Conservation (phyloP, 2,113 vertebrate genomes). For the Lipophrys pholis region DNA sequence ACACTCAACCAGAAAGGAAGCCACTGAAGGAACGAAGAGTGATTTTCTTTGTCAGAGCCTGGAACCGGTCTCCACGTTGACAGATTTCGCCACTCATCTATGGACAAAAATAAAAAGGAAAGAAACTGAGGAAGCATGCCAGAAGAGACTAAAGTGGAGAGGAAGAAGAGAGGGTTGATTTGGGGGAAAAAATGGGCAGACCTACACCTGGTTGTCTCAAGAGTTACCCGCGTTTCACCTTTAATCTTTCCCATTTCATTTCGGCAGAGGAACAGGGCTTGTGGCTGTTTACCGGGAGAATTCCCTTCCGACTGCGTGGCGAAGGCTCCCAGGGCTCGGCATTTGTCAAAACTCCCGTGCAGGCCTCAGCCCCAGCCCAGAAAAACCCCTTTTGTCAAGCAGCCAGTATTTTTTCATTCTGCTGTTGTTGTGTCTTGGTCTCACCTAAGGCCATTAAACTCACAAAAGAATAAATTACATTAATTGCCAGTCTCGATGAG, state of each 20-base stretch:
- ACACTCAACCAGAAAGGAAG: slow-evolving; percentile 7
- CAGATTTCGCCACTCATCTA: slow-evolving; percentile 54
- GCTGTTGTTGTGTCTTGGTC: slow-evolving; percentile 74
- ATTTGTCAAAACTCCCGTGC: slow-evolving; percentile 69
- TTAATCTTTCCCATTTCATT: slow-evolving; percentile 54
- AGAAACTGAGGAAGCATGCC: slow-evolving; percentile 22
- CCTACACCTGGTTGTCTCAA: slow-evolving; percentile 31
- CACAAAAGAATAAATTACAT: slow-evolving; percentile 84
- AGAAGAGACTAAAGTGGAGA: slow-evolving; percentile 20
- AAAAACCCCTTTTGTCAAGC: slow-evolving; percentile 60
- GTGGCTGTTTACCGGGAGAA: slow-evolving; percentile 43
- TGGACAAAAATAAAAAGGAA: slow-evolving; percentile 52
- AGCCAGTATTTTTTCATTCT: slow-evolving; percentile 73
- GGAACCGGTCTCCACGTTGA: slow-evolving; percentile 34
- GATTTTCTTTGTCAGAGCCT: slow-evolving; percentile 52
- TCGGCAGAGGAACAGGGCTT: slow-evolving; percentile 33
- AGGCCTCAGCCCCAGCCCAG: slow-evolving; percentile 56
- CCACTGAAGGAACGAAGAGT: slow-evolving; percentile 22
- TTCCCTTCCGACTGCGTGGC: slow-evolving; percentile 53
- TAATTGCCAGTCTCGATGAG: slow-evolving; percentile 77
- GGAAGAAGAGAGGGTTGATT: slow-evolving; percentile 17
- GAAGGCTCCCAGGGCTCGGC: slow-evolving; percentile 47
- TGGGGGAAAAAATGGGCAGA: slow-evolving; percentile 23
- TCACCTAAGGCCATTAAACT: slow-evolving; percentile 82
- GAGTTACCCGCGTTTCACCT: slow-evolving; percentile 56